Evolutionary conservation across 2,113 vertebrate species (phyloP).

Genomic region (Chlamydotis undulata): DNA sequence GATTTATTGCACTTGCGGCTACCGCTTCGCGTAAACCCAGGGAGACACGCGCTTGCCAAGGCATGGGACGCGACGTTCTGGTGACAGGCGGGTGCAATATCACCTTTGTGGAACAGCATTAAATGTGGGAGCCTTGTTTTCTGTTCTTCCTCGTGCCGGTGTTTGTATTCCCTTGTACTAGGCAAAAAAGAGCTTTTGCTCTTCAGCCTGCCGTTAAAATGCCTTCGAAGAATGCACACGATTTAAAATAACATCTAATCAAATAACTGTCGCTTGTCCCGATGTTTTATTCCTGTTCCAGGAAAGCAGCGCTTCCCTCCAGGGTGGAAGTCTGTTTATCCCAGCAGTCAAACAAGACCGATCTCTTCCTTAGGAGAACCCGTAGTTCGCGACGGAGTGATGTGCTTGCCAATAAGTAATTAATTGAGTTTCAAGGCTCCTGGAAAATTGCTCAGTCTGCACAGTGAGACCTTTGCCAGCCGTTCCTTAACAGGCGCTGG

Average conservation of each 20-base stretch:
- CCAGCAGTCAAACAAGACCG: not conserved
- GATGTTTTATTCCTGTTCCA: not conserved
- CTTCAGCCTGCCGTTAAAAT: not conserved
- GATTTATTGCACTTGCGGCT: not conserved
- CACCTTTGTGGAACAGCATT: not conserved
- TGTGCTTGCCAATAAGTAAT: not conserved
- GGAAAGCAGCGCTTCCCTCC: not conserved
- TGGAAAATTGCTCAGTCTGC: not conserved
- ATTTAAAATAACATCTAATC: not conserved
- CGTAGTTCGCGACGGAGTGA: accelerated
- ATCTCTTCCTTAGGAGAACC: not conserved
- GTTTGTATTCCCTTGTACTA: not conserved
- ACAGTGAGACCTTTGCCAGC: not conserved
- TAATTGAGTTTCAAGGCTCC: not conserved
- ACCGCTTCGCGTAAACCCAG: not conserved
- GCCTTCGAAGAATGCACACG: not conserved
- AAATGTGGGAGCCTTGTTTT: not conserved
- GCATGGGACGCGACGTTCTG: not conserved
- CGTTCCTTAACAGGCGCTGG: not conserved
- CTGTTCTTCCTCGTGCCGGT: not conserved
- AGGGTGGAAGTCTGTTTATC: not conserved
- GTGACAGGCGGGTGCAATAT: not conserved
- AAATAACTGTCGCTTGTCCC: not conserved
- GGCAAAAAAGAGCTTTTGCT: not conserved
- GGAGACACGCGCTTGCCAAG: not conserved